phyloP scores from a whole-genome alignment of 2,888 invertebrate genomes.

The Sthenelais limicola region DNA sequence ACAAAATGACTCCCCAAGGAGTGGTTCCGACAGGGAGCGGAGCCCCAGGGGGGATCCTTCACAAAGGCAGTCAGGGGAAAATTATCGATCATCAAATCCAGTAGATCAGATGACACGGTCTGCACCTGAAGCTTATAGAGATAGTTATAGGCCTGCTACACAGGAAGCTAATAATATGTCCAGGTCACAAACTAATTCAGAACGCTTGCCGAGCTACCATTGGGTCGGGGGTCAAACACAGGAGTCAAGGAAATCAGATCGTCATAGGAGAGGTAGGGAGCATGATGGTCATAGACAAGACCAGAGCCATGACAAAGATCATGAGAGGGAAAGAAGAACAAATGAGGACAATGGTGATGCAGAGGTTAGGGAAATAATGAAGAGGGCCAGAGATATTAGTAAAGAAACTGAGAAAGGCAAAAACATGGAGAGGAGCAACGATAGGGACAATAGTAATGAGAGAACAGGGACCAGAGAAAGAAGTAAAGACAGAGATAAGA shows the following conservation, averaged over 20 bases:
- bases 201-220: constrained; percentile 30
- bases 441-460: neutral
- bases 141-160: neutral
- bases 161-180: constrained; percentile 9
- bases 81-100: neutral
- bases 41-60: neutral
- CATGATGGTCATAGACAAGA: neutral
- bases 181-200: neutral
- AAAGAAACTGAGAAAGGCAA: neutral
- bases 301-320: too few species aligned
- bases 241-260: neutral
- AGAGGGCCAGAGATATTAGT: neutral
- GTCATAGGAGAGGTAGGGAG: neutral
- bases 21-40: constrained; percentile 1
- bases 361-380: neutral
- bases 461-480: neutral
- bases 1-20: constrained; percentile 21
- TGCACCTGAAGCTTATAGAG: constrained; percentile 11
- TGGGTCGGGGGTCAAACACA: constrained; percentile 18
- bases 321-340: constrained; percentile 1
- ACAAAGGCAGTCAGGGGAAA: neutral
- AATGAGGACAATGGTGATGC: neutral
- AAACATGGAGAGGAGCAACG: neutral
- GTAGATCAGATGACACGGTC: constrained; percentile 6
- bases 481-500: neutral